Percentiles rank a stretch among this genome's conserved stretches.
Conservation (phyloP, 2,797 vertebrate species). For the Lepus townsendii region DNA sequence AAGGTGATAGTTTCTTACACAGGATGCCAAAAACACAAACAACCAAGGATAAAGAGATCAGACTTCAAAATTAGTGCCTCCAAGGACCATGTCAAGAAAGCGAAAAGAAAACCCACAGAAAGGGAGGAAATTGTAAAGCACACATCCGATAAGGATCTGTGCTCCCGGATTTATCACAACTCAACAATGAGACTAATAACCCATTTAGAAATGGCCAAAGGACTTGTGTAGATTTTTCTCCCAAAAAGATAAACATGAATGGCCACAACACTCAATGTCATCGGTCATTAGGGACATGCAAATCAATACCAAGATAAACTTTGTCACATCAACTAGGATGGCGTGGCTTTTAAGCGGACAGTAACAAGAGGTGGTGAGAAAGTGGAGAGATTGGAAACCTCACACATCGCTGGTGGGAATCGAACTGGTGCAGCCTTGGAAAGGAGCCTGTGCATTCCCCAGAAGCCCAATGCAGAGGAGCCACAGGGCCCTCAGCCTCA, state of each 20-base stretch:
- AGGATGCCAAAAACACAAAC: not conserved
- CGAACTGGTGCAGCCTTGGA: not conserved
- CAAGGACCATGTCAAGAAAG: not conserved
- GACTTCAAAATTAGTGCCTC: not conserved
- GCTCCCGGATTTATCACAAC: not conserved
- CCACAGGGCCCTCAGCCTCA: not conserved
- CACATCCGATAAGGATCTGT: not conserved
- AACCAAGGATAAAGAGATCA: not conserved
- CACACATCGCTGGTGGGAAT: fast-evolving
- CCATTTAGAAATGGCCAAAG: not conserved
- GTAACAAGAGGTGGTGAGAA: not conserved
- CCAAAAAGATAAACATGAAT: not conserved
- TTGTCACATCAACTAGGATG: not conserved
- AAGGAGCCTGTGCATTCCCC: not conserved
- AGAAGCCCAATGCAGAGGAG: not conserved
- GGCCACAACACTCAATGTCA: not conserved
- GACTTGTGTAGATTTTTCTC: not conserved
- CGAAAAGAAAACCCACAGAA: not conserved
- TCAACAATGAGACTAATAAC: not conserved
- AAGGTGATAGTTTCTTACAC: not conserved
- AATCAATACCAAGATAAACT: not conserved
- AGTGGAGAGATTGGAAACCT: not conserved
- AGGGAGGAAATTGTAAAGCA: not conserved
- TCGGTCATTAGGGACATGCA: not conserved
- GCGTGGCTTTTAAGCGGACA: not conserved